These are phyloP conservation scores for Chloroclysta siterata DNA, from an alignment of 2,888 invertebrate genomes.

Conservation along the genomic window DNA sequence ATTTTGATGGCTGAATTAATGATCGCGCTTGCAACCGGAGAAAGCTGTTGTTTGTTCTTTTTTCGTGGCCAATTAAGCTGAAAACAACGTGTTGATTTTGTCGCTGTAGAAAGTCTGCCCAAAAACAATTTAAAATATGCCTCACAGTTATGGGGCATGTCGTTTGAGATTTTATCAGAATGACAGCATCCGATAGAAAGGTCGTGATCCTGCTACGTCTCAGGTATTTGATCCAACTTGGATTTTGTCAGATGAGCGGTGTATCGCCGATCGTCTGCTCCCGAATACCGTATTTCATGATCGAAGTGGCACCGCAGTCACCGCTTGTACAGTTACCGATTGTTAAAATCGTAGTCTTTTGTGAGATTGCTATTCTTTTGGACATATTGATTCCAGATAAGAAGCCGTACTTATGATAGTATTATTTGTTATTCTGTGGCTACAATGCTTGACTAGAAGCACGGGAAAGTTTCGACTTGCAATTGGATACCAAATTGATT, in stretches of 20 bases:
- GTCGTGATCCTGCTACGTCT: slow-evolving; percentile 60
- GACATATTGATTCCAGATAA: slow-evolving; percentile 75
- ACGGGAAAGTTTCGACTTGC: slow-evolving; percentile 72
- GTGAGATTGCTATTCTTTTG: slow-evolving; percentile 73
- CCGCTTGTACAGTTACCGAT: slow-evolving; percentile 73
- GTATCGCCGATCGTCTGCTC: slow-evolving; percentile 51
- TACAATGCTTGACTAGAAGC: slow-evolving; percentile 75
- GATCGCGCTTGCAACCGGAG: slow-evolving; percentile 39
- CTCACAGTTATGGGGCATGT: slow-evolving; percentile 48
- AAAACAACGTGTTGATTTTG: slow-evolving; percentile 36
- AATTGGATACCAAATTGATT: slow-evolving; percentile 80
- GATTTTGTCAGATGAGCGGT: slow-evolving; percentile 47
- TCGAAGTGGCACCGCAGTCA: slow-evolving; percentile 54
- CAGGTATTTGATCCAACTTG: slow-evolving; percentile 50
- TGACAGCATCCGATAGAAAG: slow-evolving; percentile 60
- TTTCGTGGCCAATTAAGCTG: slow-evolving; percentile 40
- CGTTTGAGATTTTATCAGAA: slow-evolving; percentile 57
- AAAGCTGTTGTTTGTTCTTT: slow-evolving; percentile 41
- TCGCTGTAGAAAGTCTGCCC: slow-evolving; percentile 42
- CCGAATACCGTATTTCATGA: slow-evolving; percentile 61
- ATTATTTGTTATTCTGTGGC: background rate
- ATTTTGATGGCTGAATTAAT: slow-evolving; percentile 56
- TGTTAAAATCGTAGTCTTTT: slow-evolving; percentile 75
- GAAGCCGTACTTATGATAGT: slow-evolving; percentile 39
- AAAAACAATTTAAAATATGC: slow-evolving; percentile 51